Evolutionary conservation across 2,113 vertebrate genomes (phyloP).

Genomic region (Psephotus haematonotus): DNA sequence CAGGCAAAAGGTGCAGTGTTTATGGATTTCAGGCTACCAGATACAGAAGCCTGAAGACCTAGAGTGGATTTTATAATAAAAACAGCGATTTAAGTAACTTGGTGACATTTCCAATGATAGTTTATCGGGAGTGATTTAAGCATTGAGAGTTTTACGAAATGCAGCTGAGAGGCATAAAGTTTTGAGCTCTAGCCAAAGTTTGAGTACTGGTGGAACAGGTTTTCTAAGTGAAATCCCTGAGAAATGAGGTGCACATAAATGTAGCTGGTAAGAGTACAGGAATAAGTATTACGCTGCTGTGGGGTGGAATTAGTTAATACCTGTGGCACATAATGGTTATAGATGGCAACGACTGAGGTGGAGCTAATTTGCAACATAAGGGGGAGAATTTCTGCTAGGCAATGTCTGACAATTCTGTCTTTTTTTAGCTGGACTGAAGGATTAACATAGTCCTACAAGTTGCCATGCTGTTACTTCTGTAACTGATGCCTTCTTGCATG

Average conservation of each 20-base stretch:
- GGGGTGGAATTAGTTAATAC: background rate
- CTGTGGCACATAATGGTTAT: background rate
- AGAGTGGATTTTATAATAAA: background rate
- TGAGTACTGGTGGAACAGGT: background rate
- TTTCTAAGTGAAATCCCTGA: background rate
- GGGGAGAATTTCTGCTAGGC: background rate
- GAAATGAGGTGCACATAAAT: background rate
- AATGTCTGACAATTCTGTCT: background rate
- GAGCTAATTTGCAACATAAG: background rate
- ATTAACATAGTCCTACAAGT: background rate
- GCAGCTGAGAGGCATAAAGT: background rate
- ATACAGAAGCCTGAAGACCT: background rate
- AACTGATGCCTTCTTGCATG: background rate
- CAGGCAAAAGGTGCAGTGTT: background rate
- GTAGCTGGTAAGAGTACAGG: background rate
- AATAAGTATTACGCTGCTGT: background rate
- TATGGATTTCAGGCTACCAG: background rate
- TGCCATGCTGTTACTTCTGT: background rate
- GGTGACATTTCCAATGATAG: background rate
- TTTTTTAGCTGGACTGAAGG: background rate
- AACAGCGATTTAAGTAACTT: background rate
- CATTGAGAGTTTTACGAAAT: background rate
- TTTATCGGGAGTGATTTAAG: background rate
- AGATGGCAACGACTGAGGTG: background rate
- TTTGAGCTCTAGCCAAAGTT: slow-evolving; percentile 24